A percentile compares a stretch with the other conserved stretches of the same genome.
Evolutionary conservation across 2,888 invertebrate species (phyloP).

Genomic region (Nebria salina): DNA sequence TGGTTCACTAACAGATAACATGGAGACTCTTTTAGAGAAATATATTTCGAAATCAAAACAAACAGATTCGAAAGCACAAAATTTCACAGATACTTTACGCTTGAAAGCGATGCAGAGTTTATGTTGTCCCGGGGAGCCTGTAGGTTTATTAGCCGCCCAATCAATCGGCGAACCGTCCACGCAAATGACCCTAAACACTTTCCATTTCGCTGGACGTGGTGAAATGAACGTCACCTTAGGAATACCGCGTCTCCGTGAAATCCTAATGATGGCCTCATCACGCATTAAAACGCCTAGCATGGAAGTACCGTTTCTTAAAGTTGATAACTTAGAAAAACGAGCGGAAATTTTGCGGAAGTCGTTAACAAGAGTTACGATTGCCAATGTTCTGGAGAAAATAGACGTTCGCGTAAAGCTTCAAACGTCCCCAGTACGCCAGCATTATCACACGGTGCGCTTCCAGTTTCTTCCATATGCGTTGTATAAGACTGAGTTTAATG

Average conservation of each 20-base stretch:
- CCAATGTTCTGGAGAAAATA: conserved; percentile 80
- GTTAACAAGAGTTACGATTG: conserved; percentile 80
- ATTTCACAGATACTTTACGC: conserved; percentile 76
- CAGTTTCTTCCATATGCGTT: conserved; percentile 77
- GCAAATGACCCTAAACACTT: conserved; percentile 99
- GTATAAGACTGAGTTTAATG: conserved; percentile 77
- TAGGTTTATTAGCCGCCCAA: conserved; percentile 95
- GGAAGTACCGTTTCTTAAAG: conserved; percentile 83
- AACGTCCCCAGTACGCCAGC: conserved; percentile 54
- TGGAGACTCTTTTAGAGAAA: conserved; percentile 73
- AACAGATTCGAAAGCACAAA: conserved; percentile 50
- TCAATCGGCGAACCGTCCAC: conserved; percentile 96
- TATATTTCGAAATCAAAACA: conserved; percentile 66
- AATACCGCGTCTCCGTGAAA: conserved; percentile 96
- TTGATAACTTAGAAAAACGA: conserved; percentile 63
- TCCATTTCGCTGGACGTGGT: conserved; percentile 99
- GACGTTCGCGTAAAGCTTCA: conserved; percentile 65
- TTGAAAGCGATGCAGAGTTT: conserved; percentile 80
- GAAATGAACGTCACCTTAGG: conserved; percentile 99
- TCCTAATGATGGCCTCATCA: conserved; percentile 94
- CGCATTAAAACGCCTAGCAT: conserved; percentile 95
- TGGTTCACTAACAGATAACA: conserved; percentile 85
- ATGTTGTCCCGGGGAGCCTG: conserved; percentile 93
- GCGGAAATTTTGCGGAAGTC: conserved; percentile 77
- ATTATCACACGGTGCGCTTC: conserved; percentile 76